Conservation (phyloP, 1,140 invertebrate species). For the Scaptomyza montana region DNA sequence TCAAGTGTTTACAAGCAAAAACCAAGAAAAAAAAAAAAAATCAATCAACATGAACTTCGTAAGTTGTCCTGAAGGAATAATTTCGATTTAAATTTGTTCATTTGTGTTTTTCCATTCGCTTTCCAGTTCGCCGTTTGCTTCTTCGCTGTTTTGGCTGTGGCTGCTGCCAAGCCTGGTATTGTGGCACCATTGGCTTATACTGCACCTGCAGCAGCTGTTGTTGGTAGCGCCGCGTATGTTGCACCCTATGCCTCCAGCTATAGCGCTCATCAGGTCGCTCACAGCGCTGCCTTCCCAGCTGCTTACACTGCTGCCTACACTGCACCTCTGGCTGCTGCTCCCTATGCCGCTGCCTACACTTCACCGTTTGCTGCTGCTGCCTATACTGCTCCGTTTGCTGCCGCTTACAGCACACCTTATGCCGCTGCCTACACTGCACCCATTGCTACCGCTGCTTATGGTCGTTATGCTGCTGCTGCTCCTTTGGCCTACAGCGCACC, state of each 20-base stretch:
- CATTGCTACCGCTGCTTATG: conserved; percentile 24
- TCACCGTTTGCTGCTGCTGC: conserved; percentile 36
- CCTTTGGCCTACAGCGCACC: conserved; percentile 26
- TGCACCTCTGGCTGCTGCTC: conserved; percentile 59
- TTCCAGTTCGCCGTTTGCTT: conserved; percentile 74
- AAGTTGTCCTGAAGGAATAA: conserved; percentile 37
- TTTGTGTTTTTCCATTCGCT: neutral
- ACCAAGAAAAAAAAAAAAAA: conserved; percentile 28
- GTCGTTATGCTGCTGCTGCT: conserved; percentile 44
- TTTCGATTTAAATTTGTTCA: neutral
- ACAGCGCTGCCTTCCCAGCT: conserved; percentile 70
- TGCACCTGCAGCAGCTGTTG: conserved; percentile 72
- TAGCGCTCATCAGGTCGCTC: conserved; percentile 54
- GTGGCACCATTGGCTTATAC: conserved; percentile 82
- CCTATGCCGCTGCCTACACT: conserved; percentile 74
- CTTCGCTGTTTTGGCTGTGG: conserved; percentile 73
- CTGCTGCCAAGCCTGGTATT: conserved; percentile 67
- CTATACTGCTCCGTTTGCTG: conserved; percentile 23
- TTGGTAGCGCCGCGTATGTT: conserved; percentile 82
- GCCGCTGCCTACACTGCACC: conserved; percentile 75
- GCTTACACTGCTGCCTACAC: conserved; percentile 68
- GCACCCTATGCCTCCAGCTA: conserved; percentile 84
- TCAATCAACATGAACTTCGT: conserved; percentile 77
- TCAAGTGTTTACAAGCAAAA: conserved; percentile 50
- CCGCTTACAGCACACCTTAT: conserved; percentile 49